A percentile compares a stretch with the other conserved stretches of the same genome.
Evolutionary conservation across 2,113 vertebrate species (phyloP).

Genomic region (Alectura lathami): DNA sequence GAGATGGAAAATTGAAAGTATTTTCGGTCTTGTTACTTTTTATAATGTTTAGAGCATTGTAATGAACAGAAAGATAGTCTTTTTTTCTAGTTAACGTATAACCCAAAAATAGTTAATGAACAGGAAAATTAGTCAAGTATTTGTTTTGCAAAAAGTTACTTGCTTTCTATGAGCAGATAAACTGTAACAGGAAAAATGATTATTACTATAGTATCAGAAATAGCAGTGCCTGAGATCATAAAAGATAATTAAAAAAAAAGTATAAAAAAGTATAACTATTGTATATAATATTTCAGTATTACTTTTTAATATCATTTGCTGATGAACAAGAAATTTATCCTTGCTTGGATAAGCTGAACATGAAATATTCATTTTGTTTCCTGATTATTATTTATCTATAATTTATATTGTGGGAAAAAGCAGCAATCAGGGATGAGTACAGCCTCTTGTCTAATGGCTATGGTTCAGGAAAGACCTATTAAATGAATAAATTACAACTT

Average conservation of each 20-base stretch:
- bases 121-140: neutral
- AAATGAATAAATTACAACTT: constrained; percentile 50
- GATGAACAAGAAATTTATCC: neutral
- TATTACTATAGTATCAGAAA: neutral
- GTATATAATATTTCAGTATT: neutral
- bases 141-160: neutral
- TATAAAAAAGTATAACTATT: neutral
- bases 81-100: neutral
- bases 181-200: neutral
- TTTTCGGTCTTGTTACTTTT: neutral
- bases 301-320: neutral
- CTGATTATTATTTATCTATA: constrained; percentile 34
- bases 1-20: neutral
- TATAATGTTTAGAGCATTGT: neutral
- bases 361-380: constrained; percentile 49
- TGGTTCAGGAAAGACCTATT: constrained; percentile 25
- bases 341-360: neutral
- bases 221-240: neutral
- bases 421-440: neutral
- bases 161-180: neutral
- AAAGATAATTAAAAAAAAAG: neutral
- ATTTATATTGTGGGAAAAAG: constrained; percentile 29
- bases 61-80: neutral
- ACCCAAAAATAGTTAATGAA: neutral
- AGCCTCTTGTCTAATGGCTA: constrained; percentile 14